Conservation (phyloP, 2,797 vertebrate species). For the Phylloscopus collybita region DNA sequence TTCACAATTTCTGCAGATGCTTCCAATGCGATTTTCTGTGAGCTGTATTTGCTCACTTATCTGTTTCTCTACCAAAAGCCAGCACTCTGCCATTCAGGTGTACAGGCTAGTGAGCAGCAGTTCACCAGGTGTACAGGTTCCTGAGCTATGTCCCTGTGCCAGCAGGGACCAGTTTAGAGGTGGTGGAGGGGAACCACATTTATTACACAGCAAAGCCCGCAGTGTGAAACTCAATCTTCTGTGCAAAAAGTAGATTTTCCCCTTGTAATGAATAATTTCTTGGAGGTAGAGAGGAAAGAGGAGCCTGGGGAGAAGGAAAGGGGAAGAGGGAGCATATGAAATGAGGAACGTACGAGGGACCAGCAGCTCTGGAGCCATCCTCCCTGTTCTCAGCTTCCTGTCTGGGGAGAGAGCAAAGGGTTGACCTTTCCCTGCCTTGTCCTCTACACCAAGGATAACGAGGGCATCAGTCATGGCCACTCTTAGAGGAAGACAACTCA, state of each 20-base stretch:
- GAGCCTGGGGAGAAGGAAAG: background rate
- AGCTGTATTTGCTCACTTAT: background rate
- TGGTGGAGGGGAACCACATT: background rate
- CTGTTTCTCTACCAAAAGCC: background rate
- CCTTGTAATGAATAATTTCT: background rate
- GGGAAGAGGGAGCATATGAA: background rate
- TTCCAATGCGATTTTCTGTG: conserved; percentile 8
- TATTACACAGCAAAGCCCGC: background rate
- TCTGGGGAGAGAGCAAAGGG: background rate
- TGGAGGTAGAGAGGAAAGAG: background rate
- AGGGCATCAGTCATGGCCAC: background rate
- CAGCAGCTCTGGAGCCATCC: background rate
- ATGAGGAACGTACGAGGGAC: no score
- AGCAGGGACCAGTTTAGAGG: background rate
- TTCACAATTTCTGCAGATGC: background rate
- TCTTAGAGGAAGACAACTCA: background rate
- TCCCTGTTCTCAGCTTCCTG: background rate
- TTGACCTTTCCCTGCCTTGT: background rate
- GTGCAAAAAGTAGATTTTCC: background rate
- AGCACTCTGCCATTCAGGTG: rapidly evolving
- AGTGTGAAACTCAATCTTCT: background rate
- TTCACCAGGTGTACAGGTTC: background rate
- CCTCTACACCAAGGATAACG: background rate
- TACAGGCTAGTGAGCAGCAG: background rate
- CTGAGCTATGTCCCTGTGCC: rapidly evolving